These are phyloP conservation scores for Amphilophus citrinellus DNA, from an alignment of 2,113 vertebrate genomes.

Conservation along the genomic window DNA sequence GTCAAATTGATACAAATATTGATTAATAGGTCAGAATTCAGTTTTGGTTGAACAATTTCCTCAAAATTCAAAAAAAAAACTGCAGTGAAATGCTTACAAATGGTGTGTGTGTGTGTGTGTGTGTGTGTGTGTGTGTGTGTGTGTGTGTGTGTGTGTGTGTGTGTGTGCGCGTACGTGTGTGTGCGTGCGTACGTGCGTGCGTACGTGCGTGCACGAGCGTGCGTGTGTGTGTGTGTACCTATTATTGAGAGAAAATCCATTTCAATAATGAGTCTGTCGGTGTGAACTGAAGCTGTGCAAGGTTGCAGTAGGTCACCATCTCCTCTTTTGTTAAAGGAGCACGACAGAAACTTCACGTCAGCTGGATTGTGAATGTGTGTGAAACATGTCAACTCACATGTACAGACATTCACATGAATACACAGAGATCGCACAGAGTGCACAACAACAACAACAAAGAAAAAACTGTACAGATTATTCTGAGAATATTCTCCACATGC, in stretches of 20 bases:
- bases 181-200: too few relatives aligned
- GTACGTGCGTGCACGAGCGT: not conserved
- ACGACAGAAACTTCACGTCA: not conserved
- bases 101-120: not conserved
- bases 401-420: not conserved
- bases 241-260: not conserved
- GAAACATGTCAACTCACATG: not conserved
- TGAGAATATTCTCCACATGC: not conserved
- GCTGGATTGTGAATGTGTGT: constrained; percentile 15
- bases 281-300: constrained; percentile 29
- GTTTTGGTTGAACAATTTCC: not conserved
- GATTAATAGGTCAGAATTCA: constrained; percentile 34
- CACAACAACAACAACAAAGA: not conserved
- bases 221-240: not conserved
- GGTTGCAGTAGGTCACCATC: not conserved
- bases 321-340: constrained; percentile 2
- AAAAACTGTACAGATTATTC: not conserved
- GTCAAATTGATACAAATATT: constrained; percentile 28
- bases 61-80: constrained; percentile 5
- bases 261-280: constrained; percentile 31
- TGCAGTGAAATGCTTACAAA: not conserved
- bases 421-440: not conserved
- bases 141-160: not conserved
- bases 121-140: not conserved
- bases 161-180: too few relatives aligned